Percentiles rank a stretch among this genome's conserved stretches.
Evolutionary conservation across 2,888 invertebrate species (phyloP).

Genomic region (Nomada goodeniana): DNA sequence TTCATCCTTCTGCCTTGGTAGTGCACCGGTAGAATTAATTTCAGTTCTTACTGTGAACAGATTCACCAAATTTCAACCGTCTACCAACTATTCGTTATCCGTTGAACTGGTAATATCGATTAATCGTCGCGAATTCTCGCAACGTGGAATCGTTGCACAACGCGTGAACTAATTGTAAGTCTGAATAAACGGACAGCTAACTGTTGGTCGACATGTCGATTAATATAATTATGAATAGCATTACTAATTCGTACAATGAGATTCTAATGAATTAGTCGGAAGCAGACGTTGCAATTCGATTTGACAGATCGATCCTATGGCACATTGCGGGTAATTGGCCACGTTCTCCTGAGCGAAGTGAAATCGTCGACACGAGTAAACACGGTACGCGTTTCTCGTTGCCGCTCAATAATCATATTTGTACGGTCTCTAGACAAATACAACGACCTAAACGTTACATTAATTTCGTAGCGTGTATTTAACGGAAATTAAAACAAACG

Average conservation of each 20-base stretch:
- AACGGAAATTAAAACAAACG: too few relatives aligned
- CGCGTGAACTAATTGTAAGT: not conserved
- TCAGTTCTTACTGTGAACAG: too few relatives aligned
- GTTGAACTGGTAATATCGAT: not conserved
- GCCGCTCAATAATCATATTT: not conserved
- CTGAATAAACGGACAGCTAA: constrained; percentile 19
- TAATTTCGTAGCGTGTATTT: not conserved
- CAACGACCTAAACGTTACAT: not conserved
- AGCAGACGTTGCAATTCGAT: constrained; percentile 43
- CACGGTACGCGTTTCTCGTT: constrained; percentile 11
- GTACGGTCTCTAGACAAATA: not conserved
- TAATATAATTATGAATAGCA: constrained; percentile 46
- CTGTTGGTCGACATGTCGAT: constrained; percentile 1
- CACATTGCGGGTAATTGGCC: constrained; percentile 32
- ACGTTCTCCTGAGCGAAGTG: constrained; percentile 7
- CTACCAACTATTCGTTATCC: too few relatives aligned
- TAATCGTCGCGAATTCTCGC: not conserved
- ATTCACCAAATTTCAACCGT: too few relatives aligned
- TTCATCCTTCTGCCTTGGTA: too few relatives aligned
- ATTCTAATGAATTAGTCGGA: constrained; percentile 44
- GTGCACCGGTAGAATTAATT: too few relatives aligned
- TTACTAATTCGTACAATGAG: constrained; percentile 39
- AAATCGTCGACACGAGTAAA: constrained; percentile 17
- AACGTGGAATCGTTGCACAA: not conserved
- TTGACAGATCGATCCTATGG: constrained; percentile 24